Conservation (phyloP, 2,113 vertebrate species). For the Oenanthe melanoleuca region DNA sequence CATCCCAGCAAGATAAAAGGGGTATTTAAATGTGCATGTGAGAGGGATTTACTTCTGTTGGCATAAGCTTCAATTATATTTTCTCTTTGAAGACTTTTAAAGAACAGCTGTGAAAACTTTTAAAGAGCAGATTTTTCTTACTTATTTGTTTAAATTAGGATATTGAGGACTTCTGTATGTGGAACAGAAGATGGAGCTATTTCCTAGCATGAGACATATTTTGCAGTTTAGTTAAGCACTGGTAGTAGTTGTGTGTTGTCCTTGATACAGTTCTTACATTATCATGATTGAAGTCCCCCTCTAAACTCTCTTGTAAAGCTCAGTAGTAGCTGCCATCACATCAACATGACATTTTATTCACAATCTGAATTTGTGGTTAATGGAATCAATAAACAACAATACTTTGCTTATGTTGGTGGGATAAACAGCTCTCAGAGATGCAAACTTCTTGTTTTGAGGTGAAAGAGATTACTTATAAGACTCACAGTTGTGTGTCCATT, state of each 20-base stretch:
- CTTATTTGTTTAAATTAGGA: neutral
- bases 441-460: neutral
- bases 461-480: neutral
- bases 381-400: neutral
- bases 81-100: neutral
- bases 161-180: neutral
- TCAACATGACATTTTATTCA: neutral
- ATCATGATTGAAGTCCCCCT: neutral
- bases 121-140: neutral
- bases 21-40: neutral
- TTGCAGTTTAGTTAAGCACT: neutral
- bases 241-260: neutral
- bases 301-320: neutral
- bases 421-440: neutral
- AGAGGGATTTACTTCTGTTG: neutral
- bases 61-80: neutral
- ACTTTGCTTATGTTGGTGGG: neutral
- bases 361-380: neutral
- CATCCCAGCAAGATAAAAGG: neutral
- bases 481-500: neutral
- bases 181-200: conserved; percentile 79
- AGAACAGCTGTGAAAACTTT: neutral
- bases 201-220: conserved; percentile 41
- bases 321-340: neutral
- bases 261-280: neutral